Conservation (phyloP, 2,113 vertebrate genomes). For the Eubucco bourcierii region DNA sequence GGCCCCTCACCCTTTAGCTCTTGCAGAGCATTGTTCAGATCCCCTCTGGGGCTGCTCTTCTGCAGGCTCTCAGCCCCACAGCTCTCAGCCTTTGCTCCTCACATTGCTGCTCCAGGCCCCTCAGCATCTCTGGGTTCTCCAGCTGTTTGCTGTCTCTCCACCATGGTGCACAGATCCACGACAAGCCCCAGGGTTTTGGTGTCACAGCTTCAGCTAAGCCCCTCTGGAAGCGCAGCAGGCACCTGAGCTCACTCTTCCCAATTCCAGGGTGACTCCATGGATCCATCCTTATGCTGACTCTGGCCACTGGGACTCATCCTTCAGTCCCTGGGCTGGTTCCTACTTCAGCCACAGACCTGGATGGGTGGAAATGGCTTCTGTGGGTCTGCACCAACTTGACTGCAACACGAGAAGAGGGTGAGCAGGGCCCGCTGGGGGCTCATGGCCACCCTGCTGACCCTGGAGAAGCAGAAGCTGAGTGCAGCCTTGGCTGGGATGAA, state of each 20-base stretch:
- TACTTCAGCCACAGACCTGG: no score
- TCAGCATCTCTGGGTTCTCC: no score
- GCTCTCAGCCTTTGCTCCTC: no score
- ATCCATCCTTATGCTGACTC: neutral
- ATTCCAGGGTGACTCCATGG: fast-evolving
- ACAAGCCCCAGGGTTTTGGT: neutral
- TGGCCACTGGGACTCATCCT: neutral
- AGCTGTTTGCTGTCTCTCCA: no score
- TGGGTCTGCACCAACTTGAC: neutral
- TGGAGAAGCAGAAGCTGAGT: neutral
- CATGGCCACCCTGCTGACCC: fast-evolving
- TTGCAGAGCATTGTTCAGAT: no score
- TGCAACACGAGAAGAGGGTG: neutral
- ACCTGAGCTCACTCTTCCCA: neutral
- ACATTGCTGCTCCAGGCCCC: no score
- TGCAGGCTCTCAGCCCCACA: no score
- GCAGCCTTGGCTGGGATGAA: no score
- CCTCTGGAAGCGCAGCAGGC: neutral
- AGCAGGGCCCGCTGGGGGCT: neutral
- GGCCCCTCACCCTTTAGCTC: no score
- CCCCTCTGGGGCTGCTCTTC: no score
- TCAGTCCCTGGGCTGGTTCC: neutral
- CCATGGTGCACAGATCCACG: no score
- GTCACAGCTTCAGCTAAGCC: neutral
- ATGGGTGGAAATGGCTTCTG: no score